Evolutionary conservation across 2,797 vertebrate genomes (phyloP).

Genomic region (Enteromius unitaeniatus): DNA sequence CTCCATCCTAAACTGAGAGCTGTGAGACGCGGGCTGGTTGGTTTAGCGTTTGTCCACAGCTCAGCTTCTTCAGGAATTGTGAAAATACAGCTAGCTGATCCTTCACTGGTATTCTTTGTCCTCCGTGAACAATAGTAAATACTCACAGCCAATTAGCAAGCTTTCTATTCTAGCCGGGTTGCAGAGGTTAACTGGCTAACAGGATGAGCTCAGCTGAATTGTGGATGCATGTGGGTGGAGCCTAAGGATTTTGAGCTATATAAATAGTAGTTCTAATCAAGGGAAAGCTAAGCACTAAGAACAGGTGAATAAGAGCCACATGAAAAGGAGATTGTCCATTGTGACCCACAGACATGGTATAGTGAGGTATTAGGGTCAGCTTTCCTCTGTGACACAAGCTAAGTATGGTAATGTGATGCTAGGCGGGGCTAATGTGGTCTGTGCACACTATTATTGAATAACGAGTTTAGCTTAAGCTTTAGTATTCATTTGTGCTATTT

Average conservation of each 20-base stretch:
- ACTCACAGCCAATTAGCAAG: neutral
- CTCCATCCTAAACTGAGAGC: conserved; percentile 1
- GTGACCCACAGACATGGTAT: conserved; percentile 54
- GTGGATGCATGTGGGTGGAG: conserved; percentile 21
- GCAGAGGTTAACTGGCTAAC: conserved; percentile 47
- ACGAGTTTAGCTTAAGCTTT: conserved; percentile 22
- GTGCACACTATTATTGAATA: conserved; percentile 6
- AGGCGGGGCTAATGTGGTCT: conserved; percentile 23
- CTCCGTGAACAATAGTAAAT: neutral
- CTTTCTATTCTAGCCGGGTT: conserved; percentile 27
- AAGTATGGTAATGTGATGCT: conserved; percentile 25
- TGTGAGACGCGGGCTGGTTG: neutral
- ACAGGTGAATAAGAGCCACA: conserved; percentile 48
- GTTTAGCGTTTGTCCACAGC: neutral
- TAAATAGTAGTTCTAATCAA: conserved; percentile 75
- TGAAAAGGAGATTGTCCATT: conserved; percentile 43
- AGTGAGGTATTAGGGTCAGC: conserved; percentile 51
- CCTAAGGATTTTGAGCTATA: conserved; percentile 64
- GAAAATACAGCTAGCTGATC: neutral
- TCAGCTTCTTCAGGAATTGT: neutral
- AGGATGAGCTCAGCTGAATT: conserved; percentile 51
- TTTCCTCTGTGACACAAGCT: conserved; percentile 41
- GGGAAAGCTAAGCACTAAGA: conserved; percentile 50
- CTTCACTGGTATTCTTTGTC: neutral
- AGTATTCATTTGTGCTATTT: conserved; percentile 1